Base-by-base conservation (phyloP, 2,888 invertebrate genomes). In the Shargacucullia verbasci region DNA sequence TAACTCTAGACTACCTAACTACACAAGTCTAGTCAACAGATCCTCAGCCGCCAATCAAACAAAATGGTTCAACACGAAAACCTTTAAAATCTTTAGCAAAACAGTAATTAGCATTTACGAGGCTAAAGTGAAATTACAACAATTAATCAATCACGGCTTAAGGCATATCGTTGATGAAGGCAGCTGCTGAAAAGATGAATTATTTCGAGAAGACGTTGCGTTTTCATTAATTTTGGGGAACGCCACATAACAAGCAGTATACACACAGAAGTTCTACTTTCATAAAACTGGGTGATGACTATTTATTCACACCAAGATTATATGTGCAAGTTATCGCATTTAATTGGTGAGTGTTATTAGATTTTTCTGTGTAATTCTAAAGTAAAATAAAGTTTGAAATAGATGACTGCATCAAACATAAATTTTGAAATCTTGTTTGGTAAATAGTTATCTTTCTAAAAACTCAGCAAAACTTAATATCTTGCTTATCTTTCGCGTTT, bases 171-270 rank as follows among this genome's bases (percentile, higher is more conserved):
- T 55, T 61, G 33, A 61, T 50, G 46, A 40, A 46, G 33, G 45
- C 62, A 60, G 62, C 58, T 59, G 61, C 38, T 62, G 55, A 67
- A 59, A 58, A 67, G 60, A 71, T 71, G 60, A 61, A 71, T 71
- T 57, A 71, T 64, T 68, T 68, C 13, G 8, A 27, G 48, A 38
- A 48, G 49, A 56, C 56, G 52, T 45, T 66, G 40, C 44, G 54
- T 59, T 53, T 60, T 62, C 58, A 72, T 72, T 72, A 65, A 62
- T 60, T 69, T 65, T 69, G 48, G 33, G 9, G 14, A 38, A 46
- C 40, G 29, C 5, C 15, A 37, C 9, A 0, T 0, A 9, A 13
- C 0, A 49, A 27, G 31, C 27, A 11, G 0, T 0, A 14, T n/a
- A n/a, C n/a, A n/a, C n/a, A 0, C 39, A 53, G 59, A 59, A 61